Evolutionary conservation across 2,113 vertebrate species (phyloP).

Genomic region (Eclectus roratus): DNA sequence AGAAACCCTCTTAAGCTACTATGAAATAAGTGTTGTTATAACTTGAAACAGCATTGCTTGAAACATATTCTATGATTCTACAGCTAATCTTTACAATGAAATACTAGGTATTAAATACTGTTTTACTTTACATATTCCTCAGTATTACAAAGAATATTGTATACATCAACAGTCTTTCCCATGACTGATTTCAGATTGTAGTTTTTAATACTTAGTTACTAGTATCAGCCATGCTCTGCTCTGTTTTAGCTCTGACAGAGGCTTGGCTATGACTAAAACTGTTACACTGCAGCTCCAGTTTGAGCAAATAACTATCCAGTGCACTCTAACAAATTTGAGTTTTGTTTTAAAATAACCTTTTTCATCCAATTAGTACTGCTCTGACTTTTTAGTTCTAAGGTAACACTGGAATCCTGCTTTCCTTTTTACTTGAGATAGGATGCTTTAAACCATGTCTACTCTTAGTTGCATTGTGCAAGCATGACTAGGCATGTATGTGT

Average conservation of each 20-base stretch:
- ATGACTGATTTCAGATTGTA: background rate
- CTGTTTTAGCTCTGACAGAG: fast-evolving
- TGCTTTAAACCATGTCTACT: background rate
- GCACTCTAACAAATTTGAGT: background rate
- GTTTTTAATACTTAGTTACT: background rate
- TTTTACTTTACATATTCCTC: background rate
- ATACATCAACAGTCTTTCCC: background rate
- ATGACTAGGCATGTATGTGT: background rate
- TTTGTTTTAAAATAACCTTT: background rate
- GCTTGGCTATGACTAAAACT: background rate
- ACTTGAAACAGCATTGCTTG: background rate
- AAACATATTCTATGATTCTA: background rate
- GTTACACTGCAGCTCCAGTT: background rate
- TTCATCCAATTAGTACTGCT: background rate
- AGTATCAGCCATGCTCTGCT: background rate
- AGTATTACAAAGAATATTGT: background rate
- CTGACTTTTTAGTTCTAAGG: background rate
- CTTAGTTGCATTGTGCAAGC: background rate
- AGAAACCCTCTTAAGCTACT: background rate
- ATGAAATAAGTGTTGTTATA: background rate
- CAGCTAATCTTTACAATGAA: background rate
- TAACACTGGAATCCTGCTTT: background rate
- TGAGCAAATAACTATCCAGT: background rate
- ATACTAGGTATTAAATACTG: background rate
- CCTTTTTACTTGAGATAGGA: background rate